Evolutionary conservation across 2,113 vertebrate genomes (phyloP).

Genomic region (Ovis canadensis): DNA sequence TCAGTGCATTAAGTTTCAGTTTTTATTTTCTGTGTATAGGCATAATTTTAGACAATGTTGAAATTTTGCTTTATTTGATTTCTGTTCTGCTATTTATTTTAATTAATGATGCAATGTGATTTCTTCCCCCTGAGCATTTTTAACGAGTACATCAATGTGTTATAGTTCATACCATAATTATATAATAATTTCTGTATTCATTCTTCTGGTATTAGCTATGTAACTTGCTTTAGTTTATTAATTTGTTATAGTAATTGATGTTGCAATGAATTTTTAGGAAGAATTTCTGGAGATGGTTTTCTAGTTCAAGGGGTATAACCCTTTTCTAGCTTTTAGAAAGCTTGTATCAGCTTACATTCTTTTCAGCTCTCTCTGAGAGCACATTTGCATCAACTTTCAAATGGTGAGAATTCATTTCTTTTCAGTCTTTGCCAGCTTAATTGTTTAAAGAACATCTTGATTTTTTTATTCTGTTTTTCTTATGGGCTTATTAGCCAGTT

Average conservation of each 20-base stretch:
- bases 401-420: not conserved
- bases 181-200: not conserved
- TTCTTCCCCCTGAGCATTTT: not conserved
- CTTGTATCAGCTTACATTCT: not conserved
- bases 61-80: not conserved
- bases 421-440: constrained; percentile 29
- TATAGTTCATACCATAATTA: not conserved
- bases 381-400: not conserved
- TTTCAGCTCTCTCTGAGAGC: not conserved
- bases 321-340: not conserved
- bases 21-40: constrained; percentile 3
- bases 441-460: not conserved
- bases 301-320: not conserved
- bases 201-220: not conserved
- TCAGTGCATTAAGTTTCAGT: not conserved
- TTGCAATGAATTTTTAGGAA: not conserved
- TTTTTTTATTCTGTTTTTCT: constrained; percentile 36
- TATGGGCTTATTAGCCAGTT: not conserved
- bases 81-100: constrained; percentile 13
- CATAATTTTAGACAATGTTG: not conserved
- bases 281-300: not conserved
- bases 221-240: not conserved
- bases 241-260: not conserved
- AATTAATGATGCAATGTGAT: not conserved
- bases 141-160: not conserved